Evolutionary conservation across 2,888 invertebrate genomes (phyloP), one percentile per base, ranked within the genome.

Genomic region (Diarsia dahlii): DNA sequence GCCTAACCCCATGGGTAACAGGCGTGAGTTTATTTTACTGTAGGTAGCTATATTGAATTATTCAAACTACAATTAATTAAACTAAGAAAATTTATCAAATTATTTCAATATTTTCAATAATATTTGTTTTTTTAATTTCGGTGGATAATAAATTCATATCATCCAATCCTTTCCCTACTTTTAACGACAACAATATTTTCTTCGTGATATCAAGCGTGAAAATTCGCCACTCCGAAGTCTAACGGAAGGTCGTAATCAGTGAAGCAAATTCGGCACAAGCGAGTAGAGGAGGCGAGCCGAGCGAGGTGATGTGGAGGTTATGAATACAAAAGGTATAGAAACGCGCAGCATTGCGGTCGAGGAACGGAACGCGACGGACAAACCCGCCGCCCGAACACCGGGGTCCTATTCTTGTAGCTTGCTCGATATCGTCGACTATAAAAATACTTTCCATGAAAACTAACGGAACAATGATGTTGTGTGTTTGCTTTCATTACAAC

Each of bases 281-380:
- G 87, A 88, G 88, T 87, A 90, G 88, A 85, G 89, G 86, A 87
- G 83, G 84, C 86, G 76, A 81, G 81, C 78, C 78, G 80, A 80
- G 85, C 89, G 92, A 92, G 91, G 93, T 92, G 92, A 93, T 91
- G 92, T 91, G 90, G 94, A 94, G 95, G 94, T 94, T 95, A 94
- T 90, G 91, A 93, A 93, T 91, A 94, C 93, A 94, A 94, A 94
- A 93, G 93, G 90, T 91, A 92, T 90, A 91, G 90, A 91, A 90
- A 90, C 89, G 88, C 89, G 81, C 90, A 88, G 89, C 91, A 93
- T 92, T 93, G 94, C 94, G 94, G 94, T 92, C 94, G 93, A 82
- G 89, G 91, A 93, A 94, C 94, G 93, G 94, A 93, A 92, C 92
- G 93, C 91, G 86, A 86, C 91, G 90, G 91, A 90, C 91, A 91